phyloP scores from a whole-genome alignment of 2,888 invertebrate genomes.

The Lissonota sp. region DNA sequence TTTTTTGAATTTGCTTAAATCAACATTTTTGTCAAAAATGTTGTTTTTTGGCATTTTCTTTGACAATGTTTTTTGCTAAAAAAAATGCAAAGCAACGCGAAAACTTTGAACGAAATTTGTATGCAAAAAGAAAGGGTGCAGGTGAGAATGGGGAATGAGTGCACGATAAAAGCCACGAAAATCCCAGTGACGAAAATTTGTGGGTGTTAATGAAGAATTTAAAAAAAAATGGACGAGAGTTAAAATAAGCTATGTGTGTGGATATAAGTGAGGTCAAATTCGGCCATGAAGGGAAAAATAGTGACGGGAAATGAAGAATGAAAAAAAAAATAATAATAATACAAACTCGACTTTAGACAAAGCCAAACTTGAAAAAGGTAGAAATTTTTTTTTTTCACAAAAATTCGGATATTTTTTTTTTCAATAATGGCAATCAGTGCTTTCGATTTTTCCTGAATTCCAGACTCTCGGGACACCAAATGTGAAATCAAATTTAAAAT shows the following conservation, averaged over 20 bases:
- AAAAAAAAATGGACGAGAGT: conserved; percentile 1
- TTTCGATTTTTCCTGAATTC: conserved; percentile 71
- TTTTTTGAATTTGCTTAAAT: too few relatives aligned
- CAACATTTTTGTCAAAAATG: neutral
- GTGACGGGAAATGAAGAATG: conserved; percentile 46
- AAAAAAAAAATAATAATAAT: conserved; percentile 55
- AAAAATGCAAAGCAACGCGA: neutral
- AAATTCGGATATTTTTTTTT: too few relatives aligned
- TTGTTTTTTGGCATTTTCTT: neutral
- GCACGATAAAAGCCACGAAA: neutral
- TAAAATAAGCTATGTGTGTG: conserved; percentile 5
- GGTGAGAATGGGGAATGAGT: conserved; percentile 11
- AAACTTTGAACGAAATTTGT: neutral
- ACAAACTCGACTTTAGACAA: conserved; percentile 67
- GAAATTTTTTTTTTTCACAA: conserved; percentile 72
- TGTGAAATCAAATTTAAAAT: too few relatives aligned
- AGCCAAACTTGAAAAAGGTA: conserved; percentile 82
- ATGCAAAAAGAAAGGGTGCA: neutral
- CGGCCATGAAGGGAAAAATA: conserved; percentile 37
- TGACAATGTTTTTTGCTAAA: neutral
- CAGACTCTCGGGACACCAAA: too few relatives aligned
- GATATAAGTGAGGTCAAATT: conserved; percentile 27
- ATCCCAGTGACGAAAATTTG: too few relatives aligned
- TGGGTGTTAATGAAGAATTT: neutral
- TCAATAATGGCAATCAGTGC: conserved; percentile 39